Evolutionary conservation across 2,888 invertebrate species (phyloP), one percentile per base, ranked within the genome.

Genomic region (Rutpela maculata): DNA sequence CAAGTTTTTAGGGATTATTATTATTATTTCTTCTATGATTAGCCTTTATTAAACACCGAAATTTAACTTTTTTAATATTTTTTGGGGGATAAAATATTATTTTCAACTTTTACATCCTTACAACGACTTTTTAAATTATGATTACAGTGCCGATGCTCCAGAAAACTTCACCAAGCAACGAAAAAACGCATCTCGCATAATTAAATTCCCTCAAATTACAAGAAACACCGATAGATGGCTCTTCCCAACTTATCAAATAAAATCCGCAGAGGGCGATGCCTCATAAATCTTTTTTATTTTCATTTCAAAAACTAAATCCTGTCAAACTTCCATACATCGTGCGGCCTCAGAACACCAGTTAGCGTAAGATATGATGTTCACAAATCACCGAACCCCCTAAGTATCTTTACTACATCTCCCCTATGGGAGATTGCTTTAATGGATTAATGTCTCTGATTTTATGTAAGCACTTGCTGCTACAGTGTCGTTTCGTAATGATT

Each of bases 311-410:
- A 50, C 50, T 15, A 50, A 50, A 50, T 50, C 50, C n/a, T 50
- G 50, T 50, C 50, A 50, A 50, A 50, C 50, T 50, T 7, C n/a
- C 50, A 50, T 50, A n/a, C 50, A 50, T 50, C n/a, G 50, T 50
- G n/a, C 50, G 15, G 50, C 50, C 50, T 50, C 50, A 50, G 50
- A n/a, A 50, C 15, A 50, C n/a, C 50, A 50, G 50, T 50, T 50
- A 65, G 43, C 18, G 43, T 17, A 76, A 78, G 76, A 78, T 78
- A 78, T 80, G 77, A 74, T 75, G 76, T 82, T 80, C 75, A 80
- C 82, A 82, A 82, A 82, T 80, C 82, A 78, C 77, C 56, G 60
- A 50, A 62, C 78, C 77, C 77, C 81, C 76, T 63, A 68, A 43
- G 43, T 11, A 65, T 69, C 74, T 76, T 71, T 75, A 72, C 75